Evolutionary conservation across 2,888 invertebrate genomes (phyloP), one percentile per base, ranked within the genome.

Genomic region (Acrobasis repandana): DNA sequence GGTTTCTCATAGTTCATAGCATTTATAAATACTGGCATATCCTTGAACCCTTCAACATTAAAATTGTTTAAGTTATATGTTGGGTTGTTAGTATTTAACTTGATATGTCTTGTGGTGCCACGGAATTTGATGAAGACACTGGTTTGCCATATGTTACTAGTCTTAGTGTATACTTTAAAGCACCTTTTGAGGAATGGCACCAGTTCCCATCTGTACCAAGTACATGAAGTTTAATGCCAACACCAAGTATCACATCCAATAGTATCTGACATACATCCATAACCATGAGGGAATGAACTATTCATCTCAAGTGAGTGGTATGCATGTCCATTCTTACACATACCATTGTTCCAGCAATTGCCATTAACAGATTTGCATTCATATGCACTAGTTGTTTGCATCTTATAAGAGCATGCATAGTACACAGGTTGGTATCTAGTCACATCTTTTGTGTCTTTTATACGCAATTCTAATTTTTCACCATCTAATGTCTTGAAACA

Each of bases 231-330:
- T 15, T 58, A 48, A 34, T 58, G 58, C 48, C 47, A 48, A 28
- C 58, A 58, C 43, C 33, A 58, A 28, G 48, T 58, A 28, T 58
- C 58, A 8, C 58, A 48, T n/a, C n/a, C n/a, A n/a, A 58, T 20
- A 15, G 58, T 47, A 20, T 46, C 58, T 15, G 58, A 58, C 28
- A 47, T 18, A 15, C 58, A 58, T 4, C 58, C 58, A 58, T 58
- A 48, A 1, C 58, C 48, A 48, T 5, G 4, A 33, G 58, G 58
- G 33, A 43, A 48, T 20, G 47, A 28, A 20, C 14, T 28, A 10
- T 47, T 15, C 10, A 5, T 4, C 14, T 48, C 16, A 2, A 58
- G n/a, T n/a, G 16, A 9, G 5, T 1, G 47, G 15, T 58, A 47
- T 15, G 46, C 28, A 48, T 58, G 48, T 3, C 48, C 58, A 48